phyloP scores from a whole-genome alignment of 2,888 invertebrate species.

The Abrostola tripartita region DNA sequence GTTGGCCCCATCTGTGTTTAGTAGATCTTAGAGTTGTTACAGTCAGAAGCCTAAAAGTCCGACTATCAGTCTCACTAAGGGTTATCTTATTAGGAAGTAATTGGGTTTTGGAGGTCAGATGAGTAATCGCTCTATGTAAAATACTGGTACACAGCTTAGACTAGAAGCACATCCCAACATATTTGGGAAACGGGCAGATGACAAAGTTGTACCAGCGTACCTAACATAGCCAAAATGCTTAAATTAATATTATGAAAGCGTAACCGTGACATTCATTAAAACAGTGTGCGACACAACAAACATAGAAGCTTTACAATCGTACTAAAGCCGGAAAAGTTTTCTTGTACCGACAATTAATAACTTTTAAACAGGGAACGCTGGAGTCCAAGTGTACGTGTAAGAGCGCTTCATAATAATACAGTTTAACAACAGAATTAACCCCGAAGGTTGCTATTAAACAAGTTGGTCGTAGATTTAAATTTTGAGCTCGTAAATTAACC shows the following conservation, averaged over 20 bases:
- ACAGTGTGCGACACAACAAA: slow-evolving; percentile 27
- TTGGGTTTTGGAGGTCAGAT: too few species aligned
- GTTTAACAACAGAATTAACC: slow-evolving; percentile 84
- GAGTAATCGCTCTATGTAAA: too few species aligned
- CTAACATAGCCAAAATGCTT: background rate
- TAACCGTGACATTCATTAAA: slow-evolving; percentile 25
- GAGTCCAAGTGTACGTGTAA: slow-evolving; percentile 63
- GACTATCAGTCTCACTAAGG: too few species aligned
- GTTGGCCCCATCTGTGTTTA: too few species aligned
- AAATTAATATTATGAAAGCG: slow-evolving; percentile 29
- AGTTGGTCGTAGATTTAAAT: slow-evolving; percentile 87
- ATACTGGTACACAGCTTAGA: too few species aligned
- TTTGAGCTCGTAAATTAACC: slow-evolving; percentile 88
- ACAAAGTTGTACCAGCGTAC: background rate
- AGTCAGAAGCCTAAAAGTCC: too few species aligned
- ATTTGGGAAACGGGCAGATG: too few species aligned
- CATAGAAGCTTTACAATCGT: slow-evolving; percentile 54
- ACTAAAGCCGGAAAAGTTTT: slow-evolving; percentile 54
- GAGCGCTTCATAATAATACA: slow-evolving; percentile 77
- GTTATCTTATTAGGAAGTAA: too few species aligned
- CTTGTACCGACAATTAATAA: slow-evolving; percentile 57
- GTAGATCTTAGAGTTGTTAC: too few species aligned
- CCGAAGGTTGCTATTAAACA: slow-evolving; percentile 83
- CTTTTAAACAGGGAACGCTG: slow-evolving; percentile 49
- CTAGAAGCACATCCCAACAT: too few species aligned